phyloP scores from a whole-genome alignment of 30 jellyfish, hydroid and myxozoan species.

The Aurelia sp. region DNA sequence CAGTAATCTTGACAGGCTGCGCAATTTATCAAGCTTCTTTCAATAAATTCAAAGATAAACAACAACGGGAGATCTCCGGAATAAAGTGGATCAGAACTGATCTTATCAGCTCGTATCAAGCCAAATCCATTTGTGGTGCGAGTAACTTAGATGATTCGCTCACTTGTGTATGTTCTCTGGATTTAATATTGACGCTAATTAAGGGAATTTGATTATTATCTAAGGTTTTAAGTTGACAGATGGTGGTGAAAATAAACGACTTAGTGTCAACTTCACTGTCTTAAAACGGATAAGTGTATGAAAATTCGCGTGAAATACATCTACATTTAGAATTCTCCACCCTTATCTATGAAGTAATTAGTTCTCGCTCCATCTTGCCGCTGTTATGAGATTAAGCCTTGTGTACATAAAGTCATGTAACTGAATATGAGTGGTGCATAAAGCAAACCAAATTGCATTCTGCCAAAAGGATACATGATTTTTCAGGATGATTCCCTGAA shows the following conservation, averaged over 20 bases:
- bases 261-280: slow-evolving; percentile 13
- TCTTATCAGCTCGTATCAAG: slow-evolving; percentile 32
- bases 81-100: slow-evolving; percentile 34
- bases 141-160: slow-evolving; percentile 1
- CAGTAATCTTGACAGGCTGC: slow-evolving; percentile 36
- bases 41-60: slow-evolving; percentile 45
- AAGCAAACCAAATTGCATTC: too few species aligned
- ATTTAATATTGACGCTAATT: slow-evolving; percentile 39
- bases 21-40: slow-evolving; percentile 18
- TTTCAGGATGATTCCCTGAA: too few species aligned
- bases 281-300: slow-evolving; percentile 6
- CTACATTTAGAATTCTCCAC: background rate
- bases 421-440: too few species aligned
- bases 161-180: slow-evolving; percentile 42
- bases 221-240: slow-evolving; percentile 37
- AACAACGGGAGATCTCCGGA: slow-evolving; percentile 38
- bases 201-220: background rate
- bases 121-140: slow-evolving; percentile 32
- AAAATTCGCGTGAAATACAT: background rate
- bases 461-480: too few species aligned
- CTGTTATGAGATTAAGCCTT: too few species aligned
- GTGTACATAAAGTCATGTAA: too few species aligned
- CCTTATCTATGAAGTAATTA: background rate
- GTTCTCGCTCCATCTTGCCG: too few species aligned
- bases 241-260: slow-evolving; percentile 11